Percentiles rank a stretch among this genome's conserved stretches.
Evolutionary conservation across 2,888 invertebrate genomes (phyloP).

Genomic region (Tridacna crocea): DNA sequence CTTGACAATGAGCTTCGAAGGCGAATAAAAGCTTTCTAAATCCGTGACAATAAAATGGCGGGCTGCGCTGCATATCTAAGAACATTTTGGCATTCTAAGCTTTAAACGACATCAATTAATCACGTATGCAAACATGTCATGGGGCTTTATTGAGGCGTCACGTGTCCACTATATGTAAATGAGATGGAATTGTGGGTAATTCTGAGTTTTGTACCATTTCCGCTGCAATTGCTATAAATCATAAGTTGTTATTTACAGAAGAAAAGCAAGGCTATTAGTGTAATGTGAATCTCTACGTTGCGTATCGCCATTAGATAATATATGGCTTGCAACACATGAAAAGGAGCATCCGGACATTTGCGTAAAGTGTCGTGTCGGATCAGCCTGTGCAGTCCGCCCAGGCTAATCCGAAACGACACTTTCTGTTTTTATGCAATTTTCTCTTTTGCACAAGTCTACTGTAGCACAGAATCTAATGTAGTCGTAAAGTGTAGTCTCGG

Average conservation of each 20-base stretch:
- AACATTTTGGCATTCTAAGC: constrained; percentile 29
- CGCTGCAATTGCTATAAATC: constrained; percentile 25
- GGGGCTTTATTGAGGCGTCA: constrained; percentile 40
- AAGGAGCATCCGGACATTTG: no score
- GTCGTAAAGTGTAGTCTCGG: no score
- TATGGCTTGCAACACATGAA: no score
- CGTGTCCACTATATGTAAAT: constrained; percentile 39
- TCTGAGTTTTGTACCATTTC: constrained; percentile 20
- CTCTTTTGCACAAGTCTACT: no score
- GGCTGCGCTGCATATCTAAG: constrained; percentile 43
- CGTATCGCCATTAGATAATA: neutral
- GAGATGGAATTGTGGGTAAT: constrained; percentile 28
- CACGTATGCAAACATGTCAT: constrained; percentile 43
- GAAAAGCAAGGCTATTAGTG: constrained; percentile 15
- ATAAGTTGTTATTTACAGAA: constrained; percentile 23
- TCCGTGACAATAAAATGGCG: constrained; percentile 42
- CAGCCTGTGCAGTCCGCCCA: no score
- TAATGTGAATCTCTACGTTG: constrained; percentile 9
- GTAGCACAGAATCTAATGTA: no score
- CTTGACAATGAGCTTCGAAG: constrained; percentile 30
- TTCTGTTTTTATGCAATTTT: no score
- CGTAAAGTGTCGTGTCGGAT: no score
- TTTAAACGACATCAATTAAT: constrained; percentile 46
- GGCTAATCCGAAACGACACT: no score
- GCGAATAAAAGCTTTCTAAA: constrained; percentile 33